Percentiles rank a stretch among this genome's conserved stretches.
Evolutionary conservation across 2,888 invertebrate species (phyloP).

Genomic region (Synergus laeviventris): DNA sequence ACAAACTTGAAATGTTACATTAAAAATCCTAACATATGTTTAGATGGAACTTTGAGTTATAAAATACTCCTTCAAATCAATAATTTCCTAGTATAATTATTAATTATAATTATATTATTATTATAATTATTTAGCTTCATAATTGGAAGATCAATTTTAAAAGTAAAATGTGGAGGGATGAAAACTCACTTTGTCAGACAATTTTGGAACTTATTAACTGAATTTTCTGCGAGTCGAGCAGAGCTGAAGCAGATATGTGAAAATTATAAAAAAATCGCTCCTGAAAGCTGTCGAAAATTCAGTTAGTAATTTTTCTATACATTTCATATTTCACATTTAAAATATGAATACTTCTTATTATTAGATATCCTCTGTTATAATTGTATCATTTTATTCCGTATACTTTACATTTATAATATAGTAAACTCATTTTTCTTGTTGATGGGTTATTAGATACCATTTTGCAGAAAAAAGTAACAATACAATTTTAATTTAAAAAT

Average conservation of each 20-base stretch:
- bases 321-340: not conserved
- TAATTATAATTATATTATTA: too few species aligned
- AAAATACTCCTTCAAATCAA: not conserved
- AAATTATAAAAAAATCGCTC: not conserved
- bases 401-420: not conserved
- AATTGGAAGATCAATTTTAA: not conserved
- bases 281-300: not conserved
- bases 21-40: not conserved
- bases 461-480: not conserved
- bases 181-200: not conserved
- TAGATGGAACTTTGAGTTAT: not conserved
- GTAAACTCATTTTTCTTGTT: not conserved
- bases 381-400: not conserved
- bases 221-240: not conserved
- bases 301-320: not conserved
- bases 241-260: not conserved
- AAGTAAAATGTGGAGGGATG: not conserved
- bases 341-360: not conserved
- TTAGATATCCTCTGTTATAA: too few species aligned
- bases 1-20: constrained; percentile 18
- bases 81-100: not conserved
- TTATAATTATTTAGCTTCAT: not conserved
- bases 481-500: not conserved
- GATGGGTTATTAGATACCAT: not conserved
- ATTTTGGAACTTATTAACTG: not conserved